A percentile compares a stretch with the other conserved stretches of the same genome.
Evolutionary conservation across 2,888 invertebrate genomes (phyloP).

Genomic region (Bruchidius siliquastri): DNA sequence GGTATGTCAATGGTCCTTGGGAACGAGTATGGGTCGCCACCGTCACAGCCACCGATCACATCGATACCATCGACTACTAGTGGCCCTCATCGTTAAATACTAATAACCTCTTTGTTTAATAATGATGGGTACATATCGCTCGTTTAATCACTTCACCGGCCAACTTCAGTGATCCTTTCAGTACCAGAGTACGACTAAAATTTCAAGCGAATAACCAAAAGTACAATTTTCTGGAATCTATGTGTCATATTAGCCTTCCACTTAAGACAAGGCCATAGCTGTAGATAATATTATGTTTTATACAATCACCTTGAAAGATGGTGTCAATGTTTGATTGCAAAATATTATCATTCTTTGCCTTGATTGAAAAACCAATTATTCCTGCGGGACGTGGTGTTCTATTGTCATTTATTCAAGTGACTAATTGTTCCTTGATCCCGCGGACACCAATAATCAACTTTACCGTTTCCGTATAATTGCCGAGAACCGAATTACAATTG

Average conservation of each 20-base stretch:
- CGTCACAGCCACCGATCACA: neutral
- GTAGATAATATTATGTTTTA: too few species aligned
- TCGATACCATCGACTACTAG: neutral
- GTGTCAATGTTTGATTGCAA: too few species aligned
- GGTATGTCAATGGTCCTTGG: conserved; percentile 34
- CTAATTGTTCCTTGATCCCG: neutral
- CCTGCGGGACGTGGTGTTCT: neutral
- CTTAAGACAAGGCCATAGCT: too few species aligned
- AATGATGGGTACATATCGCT: conserved; percentile 24
- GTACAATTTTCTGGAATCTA: too few species aligned
- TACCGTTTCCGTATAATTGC: neutral
- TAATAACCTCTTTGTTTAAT: conserved; percentile 34
- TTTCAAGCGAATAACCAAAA: too few species aligned
- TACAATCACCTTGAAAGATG: too few species aligned
- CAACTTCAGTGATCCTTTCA: too few species aligned
- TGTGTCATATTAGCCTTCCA: too few species aligned
- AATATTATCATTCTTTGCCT: neutral
- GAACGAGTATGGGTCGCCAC: conserved; percentile 7
- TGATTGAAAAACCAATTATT: neutral
- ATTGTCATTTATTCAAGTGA: neutral
- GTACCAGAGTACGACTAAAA: too few species aligned
- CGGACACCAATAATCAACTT: neutral
- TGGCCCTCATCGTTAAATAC: conserved; percentile 27
- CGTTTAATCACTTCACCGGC: conserved; percentile 15
- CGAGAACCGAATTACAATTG: neutral